Evolutionary conservation across 1,140 invertebrate species (phyloP).

Genomic region (Hylaeus volcanicus): DNA sequence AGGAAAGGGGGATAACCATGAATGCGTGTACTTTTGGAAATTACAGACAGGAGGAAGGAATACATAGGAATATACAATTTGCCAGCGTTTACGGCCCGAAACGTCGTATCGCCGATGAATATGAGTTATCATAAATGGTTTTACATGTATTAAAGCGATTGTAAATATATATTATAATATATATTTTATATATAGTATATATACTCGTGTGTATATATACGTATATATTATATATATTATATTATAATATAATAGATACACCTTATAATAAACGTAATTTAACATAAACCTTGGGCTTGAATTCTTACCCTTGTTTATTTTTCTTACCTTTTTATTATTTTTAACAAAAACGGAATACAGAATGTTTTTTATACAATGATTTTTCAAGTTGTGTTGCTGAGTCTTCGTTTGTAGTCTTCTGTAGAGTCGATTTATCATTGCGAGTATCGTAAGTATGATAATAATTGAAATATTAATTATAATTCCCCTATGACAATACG

Average conservation of each 20-base stretch:
- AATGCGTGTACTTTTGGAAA: conserved; percentile 30
- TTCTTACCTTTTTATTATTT: no score
- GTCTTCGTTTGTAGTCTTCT: no score
- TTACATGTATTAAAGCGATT: conserved; percentile 73
- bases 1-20: neutral
- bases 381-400: no score
- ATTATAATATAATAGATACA: conserved; percentile 69
- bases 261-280: conserved; percentile 74
- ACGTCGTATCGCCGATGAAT: conserved; percentile 53
- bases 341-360: no score
- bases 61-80: conserved; percentile 58
- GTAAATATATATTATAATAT: conserved; percentile 66
- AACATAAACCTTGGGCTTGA: conserved; percentile 50
- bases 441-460: no score
- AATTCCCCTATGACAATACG: no score
- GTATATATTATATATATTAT: conserved; percentile 13
- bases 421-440: no score
- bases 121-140: conserved; percentile 66
- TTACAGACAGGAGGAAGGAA: conserved; percentile 35
- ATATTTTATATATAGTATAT: neutral
- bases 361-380: no score
- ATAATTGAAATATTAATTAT: no score
- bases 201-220: conserved; percentile 8
- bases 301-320: no score
- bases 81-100: conserved; percentile 56